Evolutionary conservation across 2,113 vertebrate genomes (phyloP).

Genomic region (Pteropus alecto): DNA sequence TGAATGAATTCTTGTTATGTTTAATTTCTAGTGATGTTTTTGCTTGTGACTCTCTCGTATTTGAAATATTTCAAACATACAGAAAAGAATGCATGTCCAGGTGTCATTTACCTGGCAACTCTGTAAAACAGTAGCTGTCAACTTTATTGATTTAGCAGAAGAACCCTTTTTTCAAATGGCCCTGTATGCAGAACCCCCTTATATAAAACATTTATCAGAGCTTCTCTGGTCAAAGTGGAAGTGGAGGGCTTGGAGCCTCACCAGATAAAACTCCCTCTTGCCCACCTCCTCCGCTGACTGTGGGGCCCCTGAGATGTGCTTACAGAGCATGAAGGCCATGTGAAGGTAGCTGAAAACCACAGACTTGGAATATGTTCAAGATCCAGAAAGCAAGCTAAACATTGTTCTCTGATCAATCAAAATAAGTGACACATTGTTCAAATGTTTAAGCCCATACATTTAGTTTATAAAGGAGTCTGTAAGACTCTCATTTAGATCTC

Average conservation of each 20-base stretch:
- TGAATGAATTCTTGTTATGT: not conserved
- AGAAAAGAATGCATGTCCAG: not conserved
- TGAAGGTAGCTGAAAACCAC: not conserved
- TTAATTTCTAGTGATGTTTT: not conserved
- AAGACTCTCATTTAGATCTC: not conserved
- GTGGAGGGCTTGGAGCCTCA: not conserved
- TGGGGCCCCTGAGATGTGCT: too few species aligned
- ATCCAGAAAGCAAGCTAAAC: not conserved
- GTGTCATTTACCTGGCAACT: not conserved
- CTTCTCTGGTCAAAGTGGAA: not conserved
- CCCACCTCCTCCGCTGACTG: accelerated
- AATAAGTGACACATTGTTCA: not conserved
- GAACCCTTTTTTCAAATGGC: not conserved
- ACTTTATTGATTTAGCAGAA: not conserved
- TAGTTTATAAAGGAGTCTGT: not conserved
- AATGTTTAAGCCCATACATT: not conserved
- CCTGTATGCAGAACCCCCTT: not conserved
- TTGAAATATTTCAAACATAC: not conserved
- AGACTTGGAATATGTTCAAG: not conserved
- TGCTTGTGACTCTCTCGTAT: not conserved
- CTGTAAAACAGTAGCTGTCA: not conserved
- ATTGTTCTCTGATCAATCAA: not conserved
- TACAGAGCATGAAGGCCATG: not conserved
- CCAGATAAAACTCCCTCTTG: not conserved
- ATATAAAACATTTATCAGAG: not conserved